Evolutionary conservation across 2,113 vertebrate species (phyloP).

Genomic region (Odocoileus hemionus): DNA sequence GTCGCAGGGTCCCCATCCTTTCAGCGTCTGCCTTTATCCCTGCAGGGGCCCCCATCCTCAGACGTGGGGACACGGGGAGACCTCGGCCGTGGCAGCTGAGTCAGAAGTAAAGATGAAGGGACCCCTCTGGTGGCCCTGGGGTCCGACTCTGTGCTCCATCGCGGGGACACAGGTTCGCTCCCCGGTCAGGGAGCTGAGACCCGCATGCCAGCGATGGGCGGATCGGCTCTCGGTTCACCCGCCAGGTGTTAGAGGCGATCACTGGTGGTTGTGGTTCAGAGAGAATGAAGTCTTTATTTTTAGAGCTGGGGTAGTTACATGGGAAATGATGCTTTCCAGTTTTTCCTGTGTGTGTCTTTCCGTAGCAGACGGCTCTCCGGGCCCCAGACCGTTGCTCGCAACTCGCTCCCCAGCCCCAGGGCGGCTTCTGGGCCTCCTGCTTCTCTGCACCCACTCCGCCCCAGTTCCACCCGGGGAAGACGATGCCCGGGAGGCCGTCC

Average conservation of each 20-base stretch:
- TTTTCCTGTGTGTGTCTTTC: background rate
- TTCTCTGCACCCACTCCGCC: background rate
- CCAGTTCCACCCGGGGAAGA: accelerated
- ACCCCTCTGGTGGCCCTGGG: background rate
- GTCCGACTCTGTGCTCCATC: background rate
- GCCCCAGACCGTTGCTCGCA: background rate
- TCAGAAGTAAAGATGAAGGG: background rate
- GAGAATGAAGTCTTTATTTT: background rate
- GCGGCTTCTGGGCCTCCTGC: background rate
- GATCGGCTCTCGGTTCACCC: accelerated
- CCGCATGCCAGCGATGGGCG: accelerated
- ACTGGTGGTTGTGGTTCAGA: background rate
- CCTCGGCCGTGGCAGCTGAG: background rate
- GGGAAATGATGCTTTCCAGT: background rate
- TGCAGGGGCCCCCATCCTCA: background rate
- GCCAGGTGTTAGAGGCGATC: background rate
- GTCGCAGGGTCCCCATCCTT: background rate
- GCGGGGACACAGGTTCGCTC: background rate
- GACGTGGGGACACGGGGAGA: background rate
- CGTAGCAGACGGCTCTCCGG: background rate
- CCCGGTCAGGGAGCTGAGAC: too few relatives aligned
- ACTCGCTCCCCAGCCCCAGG: background rate
- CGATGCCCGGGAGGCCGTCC: accelerated
- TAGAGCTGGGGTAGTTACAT: background rate
- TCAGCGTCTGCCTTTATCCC: background rate